Percentiles rank a stretch among this genome's conserved stretches.
Conservation (phyloP, 2,797 vertebrate genomes). For the Xyrichtys novacula region DNA sequence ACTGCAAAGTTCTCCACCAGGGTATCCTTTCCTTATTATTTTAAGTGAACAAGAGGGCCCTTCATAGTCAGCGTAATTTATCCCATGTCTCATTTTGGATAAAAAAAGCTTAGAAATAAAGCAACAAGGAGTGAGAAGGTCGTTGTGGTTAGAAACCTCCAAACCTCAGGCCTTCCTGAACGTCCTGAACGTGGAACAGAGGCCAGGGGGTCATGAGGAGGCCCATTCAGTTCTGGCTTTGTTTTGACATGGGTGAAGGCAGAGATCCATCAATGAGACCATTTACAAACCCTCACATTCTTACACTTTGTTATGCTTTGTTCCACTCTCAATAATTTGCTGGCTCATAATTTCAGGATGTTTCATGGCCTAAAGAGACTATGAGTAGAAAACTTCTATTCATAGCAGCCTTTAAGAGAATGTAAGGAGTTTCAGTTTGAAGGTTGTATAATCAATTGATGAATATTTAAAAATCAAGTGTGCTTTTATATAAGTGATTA, state of each 20-base stretch:
- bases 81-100: constrained; percentile 79
- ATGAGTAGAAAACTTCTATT: not conserved
- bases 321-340: constrained; percentile 51
- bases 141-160: constrained; percentile 79
- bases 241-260: constrained; percentile 73
- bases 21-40: constrained; percentile 80
- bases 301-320: constrained; percentile 67
- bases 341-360: constrained; percentile 38
- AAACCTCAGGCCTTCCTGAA: constrained; percentile 79
- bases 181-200: constrained; percentile 46
- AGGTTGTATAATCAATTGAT: no score
- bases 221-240: constrained; percentile 67
- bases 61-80: constrained; percentile 77
- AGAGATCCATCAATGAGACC: constrained; percentile 74
- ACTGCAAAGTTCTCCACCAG: constrained; percentile 67
- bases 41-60: constrained; percentile 77
- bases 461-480: no score
- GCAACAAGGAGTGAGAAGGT: constrained; percentile 69
- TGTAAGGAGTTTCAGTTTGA: no score
- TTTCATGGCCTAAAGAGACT: constrained; percentile 24
- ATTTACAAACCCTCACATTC: constrained; percentile 72
- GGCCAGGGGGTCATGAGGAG: constrained; percentile 72
- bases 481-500: no score
- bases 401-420: not conserved
- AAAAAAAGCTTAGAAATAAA: constrained; percentile 67